phyloP scores from a whole-genome alignment of 1,140 invertebrate species.

The Ephestia elutella region DNA sequence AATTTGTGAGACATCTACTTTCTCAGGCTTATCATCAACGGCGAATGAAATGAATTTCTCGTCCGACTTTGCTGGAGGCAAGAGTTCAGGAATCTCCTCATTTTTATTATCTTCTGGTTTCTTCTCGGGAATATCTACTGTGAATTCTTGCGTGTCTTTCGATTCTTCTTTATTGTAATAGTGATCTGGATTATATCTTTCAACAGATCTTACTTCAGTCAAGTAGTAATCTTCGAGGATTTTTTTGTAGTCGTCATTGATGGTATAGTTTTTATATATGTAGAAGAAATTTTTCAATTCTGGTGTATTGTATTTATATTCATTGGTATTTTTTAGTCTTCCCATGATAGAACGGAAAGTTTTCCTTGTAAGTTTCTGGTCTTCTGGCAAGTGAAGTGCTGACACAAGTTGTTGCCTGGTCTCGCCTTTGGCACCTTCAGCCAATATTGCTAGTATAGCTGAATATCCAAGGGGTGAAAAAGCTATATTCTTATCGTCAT shows the following conservation, averaged over 20 bases:
- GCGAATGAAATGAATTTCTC: conserved; percentile 70
- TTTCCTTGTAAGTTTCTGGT: conserved; percentile 61
- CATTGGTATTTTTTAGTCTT: conserved; percentile 72
- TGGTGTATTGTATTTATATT: conserved; percentile 72
- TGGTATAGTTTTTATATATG: conserved; percentile 78
- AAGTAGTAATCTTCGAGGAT: conserved; percentile 76
- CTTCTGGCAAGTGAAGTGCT: conserved; percentile 75
- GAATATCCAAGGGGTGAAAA: conserved; percentile 78
- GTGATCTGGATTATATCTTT: conserved; percentile 56
- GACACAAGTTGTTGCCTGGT: conserved; percentile 74
- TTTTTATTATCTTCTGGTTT: conserved; percentile 43
- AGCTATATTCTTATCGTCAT: conserved; percentile 77
- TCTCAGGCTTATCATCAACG: conserved; percentile 68
- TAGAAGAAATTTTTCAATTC: conserved; percentile 80
- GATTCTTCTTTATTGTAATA: conserved; percentile 32
- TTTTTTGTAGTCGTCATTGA: conserved; percentile 76
- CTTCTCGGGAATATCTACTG: conserved; percentile 39
- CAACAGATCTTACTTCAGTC: conserved; percentile 76
- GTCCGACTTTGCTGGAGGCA: conserved; percentile 45
- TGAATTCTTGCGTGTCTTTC: conserved; percentile 21
- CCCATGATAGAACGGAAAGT: conserved; percentile 71
- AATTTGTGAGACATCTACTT: conserved; percentile 49
- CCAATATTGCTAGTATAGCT: conserved; percentile 75
- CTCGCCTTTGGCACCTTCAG: conserved; percentile 76
- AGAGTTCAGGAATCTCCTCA: conserved; percentile 59